These are phyloP conservation scores for Zapornia atra DNA, from an alignment of 2,113 vertebrate genomes.

Conservation along the genomic window DNA sequence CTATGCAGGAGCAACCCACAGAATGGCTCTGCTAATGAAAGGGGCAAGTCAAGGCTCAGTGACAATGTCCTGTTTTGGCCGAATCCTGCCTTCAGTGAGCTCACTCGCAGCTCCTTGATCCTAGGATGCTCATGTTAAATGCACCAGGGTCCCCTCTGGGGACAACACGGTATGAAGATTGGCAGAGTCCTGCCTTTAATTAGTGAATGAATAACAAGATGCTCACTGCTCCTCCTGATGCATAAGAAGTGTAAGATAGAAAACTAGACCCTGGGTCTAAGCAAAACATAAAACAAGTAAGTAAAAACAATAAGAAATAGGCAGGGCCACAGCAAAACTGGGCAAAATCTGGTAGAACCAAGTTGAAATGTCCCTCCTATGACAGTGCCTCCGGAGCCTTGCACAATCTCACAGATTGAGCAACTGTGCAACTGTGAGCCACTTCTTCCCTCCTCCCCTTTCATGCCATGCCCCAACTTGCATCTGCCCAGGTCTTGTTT, in stretches of 20 bases:
- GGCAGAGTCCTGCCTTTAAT: not conserved
- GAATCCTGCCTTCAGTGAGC: not conserved
- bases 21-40: not conserved
- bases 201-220: not conserved
- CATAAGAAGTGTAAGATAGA: not conserved
- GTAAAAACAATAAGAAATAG: not conserved
- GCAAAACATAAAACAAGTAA: not conserved
- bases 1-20: not conserved
- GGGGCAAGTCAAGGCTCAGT: not conserved
- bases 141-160: not conserved
- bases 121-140: rapidly evolving
- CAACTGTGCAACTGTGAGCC: not conserved
- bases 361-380: rapidly evolving
- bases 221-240: not conserved
- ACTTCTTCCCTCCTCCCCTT: not conserved
- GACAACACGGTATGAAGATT: rapidly evolving
- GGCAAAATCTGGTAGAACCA: not conserved
- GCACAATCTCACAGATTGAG: not conserved
- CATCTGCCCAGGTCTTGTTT: not conserved
- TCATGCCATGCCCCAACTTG: rapidly evolving
- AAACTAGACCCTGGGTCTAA: not conserved
- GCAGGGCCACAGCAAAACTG: not conserved
- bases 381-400: not conserved
- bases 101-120: rapidly evolving
- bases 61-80: not conserved